Evolutionary conservation across 64 coral and sea anemone genomes (phyloP), one percentile per base, ranked within the genome.

Genomic region (Astreopora myriophthalma): DNA sequence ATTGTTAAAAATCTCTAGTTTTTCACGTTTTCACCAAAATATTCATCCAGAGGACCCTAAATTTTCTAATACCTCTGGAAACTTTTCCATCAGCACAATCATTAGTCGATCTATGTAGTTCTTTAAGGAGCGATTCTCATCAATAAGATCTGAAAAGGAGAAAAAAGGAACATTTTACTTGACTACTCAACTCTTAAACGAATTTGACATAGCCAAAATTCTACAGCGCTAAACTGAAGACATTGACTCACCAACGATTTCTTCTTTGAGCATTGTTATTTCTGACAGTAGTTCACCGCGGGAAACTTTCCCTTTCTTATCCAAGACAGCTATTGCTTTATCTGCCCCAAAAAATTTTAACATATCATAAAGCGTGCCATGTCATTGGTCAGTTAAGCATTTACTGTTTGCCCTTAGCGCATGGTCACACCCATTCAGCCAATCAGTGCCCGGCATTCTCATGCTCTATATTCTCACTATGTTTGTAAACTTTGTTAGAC

Each of bases 41-140:
- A 64, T 24, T 64, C 9, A 64, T 7, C 2, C 11, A 36, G 79
- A 64, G 12, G 79, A 64, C 64, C 3, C 57, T 39, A 65, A 63
- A 65, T 92, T 72, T 92, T 92, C 90, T 36, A 92, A 38, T 44
- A 92, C 33, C 22, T 68, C 32, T 35, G 90, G 90, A 32, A 71
- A 92, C 22, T 76, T 92, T 29, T 92, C 80, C 90, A 92, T 92
- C 16, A 92, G 19, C 3, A 72, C 12, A 36, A 85, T 61, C 90
- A 92, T 92, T 51, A 92, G 39, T 32, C 22, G 22, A 75, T 92
- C 90, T 74, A 92, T 92, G 61, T 92, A 92, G 6, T 76, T 40
- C 24, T 92, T 84, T 30, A 92, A 25, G 13, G 79, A 71, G 22
- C 84, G 65, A 58, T 92, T 92, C 66, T 86, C 80, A 23, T n/a